Evolutionary conservation across 2,797 vertebrate species (phyloP).

Genomic region (Antrozous pallidus): DNA sequence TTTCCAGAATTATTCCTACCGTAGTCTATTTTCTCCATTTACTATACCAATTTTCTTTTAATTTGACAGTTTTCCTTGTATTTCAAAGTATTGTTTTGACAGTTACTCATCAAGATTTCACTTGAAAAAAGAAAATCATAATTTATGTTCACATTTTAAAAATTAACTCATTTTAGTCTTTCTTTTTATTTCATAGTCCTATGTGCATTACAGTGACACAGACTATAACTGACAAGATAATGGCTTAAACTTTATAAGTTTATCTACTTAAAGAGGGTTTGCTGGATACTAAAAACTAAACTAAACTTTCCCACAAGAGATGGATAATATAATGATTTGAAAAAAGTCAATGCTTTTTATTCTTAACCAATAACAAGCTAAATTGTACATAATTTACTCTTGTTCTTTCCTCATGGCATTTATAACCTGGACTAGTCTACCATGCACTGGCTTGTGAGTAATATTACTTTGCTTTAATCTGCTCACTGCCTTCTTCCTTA

Average conservation of each 20-base stretch:
- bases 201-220: not conserved
- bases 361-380: not conserved
- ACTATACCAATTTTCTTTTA: constrained; percentile 75
- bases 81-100: constrained; percentile 76
- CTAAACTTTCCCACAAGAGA: not conserved
- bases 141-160: constrained; percentile 73
- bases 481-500: not conserved
- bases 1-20: constrained; percentile 70
- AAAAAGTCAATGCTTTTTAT: not conserved
- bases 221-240: constrained; percentile 27
- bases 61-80: constrained; percentile 72
- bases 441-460: not conserved
- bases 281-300: constrained; percentile 22
- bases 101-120: constrained; percentile 73
- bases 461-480: not conserved
- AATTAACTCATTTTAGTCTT: constrained; percentile 26
- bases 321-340: not conserved
- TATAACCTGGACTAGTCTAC: not conserved
- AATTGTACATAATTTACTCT: not conserved
- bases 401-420: not conserved
- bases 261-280: not conserved
- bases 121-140: constrained; percentile 73
- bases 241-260: not conserved
- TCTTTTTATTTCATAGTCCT: constrained; percentile 14
- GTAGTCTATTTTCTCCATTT: constrained; percentile 74